phyloP scores from a whole-genome alignment of 2,797 vertebrate species.

The Enteromius mattozi region DNA sequence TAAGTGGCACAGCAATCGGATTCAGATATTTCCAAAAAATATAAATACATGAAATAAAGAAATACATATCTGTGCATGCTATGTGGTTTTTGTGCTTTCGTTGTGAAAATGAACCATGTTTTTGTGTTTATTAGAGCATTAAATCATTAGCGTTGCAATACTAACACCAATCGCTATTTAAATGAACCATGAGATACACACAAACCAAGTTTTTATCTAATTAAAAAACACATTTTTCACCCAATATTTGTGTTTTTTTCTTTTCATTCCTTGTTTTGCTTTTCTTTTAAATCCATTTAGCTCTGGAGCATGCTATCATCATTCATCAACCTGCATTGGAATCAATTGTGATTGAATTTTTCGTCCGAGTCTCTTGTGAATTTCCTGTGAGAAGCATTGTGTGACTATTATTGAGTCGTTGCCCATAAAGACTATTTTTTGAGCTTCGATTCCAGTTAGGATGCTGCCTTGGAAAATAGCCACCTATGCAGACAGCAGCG shows the following conservation, averaged over 20 bases:
- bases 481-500: neutral
- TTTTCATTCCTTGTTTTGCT: neutral
- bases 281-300: conserved; percentile 10
- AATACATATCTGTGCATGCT: no score
- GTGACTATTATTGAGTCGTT: neutral
- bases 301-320: neutral
- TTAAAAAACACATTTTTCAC: neutral
- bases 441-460: neutral
- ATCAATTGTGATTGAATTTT: neutral
- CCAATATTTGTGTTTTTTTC: neutral
- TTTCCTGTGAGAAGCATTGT: neutral
- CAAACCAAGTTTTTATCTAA: neutral
- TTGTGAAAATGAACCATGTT: no score
- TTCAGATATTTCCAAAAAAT: no score
- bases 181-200: neutral
- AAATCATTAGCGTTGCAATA: neutral
- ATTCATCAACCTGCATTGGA: neutral
- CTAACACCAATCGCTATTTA: neutral
- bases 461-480: neutral
- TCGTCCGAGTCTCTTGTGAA: neutral
- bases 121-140: neutral
- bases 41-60: no score
- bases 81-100: no score
- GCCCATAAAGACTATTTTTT: neutral
- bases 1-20: no score